Evolutionary conservation across 2,113 vertebrate species (phyloP).

Genomic region (Chaenocephalus aceratus): DNA sequence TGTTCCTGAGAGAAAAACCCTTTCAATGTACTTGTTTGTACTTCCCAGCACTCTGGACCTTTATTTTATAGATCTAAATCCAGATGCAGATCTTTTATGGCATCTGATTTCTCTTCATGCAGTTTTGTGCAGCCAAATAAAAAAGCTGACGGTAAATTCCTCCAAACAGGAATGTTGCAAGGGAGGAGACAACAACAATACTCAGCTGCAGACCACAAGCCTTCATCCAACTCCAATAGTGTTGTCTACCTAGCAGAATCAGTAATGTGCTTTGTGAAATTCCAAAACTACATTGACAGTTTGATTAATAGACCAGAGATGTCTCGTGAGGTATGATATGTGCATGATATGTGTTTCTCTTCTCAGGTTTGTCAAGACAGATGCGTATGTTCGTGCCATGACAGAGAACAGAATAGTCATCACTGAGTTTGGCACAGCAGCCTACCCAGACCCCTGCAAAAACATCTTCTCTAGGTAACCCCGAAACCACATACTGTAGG

Average conservation of each 20-base stretch:
- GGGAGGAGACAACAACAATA: neutral
- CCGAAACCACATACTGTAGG: neutral
- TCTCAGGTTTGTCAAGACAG: constrained; percentile 90
- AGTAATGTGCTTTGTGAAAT: neutral
- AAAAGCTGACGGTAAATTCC: neutral
- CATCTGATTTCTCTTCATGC: constrained; percentile 18
- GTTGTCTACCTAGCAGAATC: neutral
- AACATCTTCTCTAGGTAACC: constrained; percentile 97
- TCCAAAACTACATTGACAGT: neutral
- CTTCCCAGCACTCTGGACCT: neutral
- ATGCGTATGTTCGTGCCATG: constrained; percentile 93
- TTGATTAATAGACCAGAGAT: neutral
- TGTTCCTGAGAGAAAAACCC: too few relatives aligned
- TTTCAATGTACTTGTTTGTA: neutral
- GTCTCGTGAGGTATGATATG: too few relatives aligned
- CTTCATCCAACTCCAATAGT: neutral
- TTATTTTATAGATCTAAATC: neutral
- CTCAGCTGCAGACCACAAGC: neutral
- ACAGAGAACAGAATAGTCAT: constrained; percentile 95
- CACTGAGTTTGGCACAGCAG: constrained; percentile 95
- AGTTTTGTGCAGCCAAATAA: constrained; percentile 2
- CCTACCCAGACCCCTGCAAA: constrained; percentile 97
- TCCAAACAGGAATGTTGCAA: neutral
- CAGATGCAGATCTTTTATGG: constrained; percentile 2
- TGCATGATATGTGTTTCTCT: neutral